These are phyloP conservation scores for Peromyscus maniculatus DNA, from an alignment of 2,113 vertebrate species.

Conservation along the genomic window DNA sequence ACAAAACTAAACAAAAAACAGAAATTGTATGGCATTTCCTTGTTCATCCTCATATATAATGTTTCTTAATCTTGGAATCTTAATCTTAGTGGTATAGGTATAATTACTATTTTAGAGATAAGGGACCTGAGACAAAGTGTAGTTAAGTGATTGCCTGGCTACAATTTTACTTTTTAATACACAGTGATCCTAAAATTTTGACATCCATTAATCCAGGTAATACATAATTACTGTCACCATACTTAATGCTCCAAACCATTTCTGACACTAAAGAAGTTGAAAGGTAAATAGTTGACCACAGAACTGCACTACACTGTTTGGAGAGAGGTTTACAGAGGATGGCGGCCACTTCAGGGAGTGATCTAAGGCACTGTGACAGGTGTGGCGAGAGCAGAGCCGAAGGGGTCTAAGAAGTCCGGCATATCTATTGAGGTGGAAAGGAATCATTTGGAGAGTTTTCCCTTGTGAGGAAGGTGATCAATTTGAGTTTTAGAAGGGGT, in stretches of 20 bases:
- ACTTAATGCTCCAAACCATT: not conserved
- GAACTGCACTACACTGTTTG: not conserved
- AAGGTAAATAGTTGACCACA: not conserved
- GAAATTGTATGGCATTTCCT: not conserved
- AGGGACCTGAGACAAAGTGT: not conserved
- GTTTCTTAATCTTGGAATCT: not conserved
- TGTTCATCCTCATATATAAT: not conserved
- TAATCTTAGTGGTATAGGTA: not conserved
- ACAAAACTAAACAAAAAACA: not conserved
- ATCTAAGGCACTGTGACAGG: not conserved
- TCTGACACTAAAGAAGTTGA: not conserved
- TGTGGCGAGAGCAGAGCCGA: not conserved
- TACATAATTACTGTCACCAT: not conserved
- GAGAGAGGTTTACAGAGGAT: not conserved
- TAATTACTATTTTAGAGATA: not conserved
- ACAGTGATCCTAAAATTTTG: not conserved
- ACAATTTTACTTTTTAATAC: not conserved
- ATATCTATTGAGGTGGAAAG: not conserved
- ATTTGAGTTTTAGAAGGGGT: conserved; percentile 18
- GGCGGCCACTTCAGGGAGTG: accelerated
- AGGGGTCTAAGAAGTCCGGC: not conserved
- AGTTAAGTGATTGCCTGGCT: not conserved
- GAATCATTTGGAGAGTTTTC: not conserved
- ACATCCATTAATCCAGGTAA: not conserved
- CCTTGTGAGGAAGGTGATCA: not conserved